A percentile compares a stretch with the other conserved stretches of the same genome.
Evolutionary conservation across 2,113 vertebrate species (phyloP).

Genomic region (Miniopterus natalensis): DNA sequence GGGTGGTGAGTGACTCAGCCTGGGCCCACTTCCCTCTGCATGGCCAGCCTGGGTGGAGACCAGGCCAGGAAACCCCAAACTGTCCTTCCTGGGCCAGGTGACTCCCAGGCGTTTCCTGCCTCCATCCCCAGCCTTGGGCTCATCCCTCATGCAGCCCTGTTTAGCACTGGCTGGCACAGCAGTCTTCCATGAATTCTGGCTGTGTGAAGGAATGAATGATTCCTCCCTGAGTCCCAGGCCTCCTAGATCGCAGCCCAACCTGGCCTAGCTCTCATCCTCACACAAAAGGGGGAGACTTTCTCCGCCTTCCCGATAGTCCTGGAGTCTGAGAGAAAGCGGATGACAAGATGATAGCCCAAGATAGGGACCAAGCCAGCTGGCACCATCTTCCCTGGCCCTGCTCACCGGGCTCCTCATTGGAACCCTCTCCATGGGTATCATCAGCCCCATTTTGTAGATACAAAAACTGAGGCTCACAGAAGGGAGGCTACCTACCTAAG

Average conservation of each 20-base stretch:
- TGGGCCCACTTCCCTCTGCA: slow-evolving; percentile 2
- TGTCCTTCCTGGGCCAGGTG: neutral
- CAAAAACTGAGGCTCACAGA: neutral
- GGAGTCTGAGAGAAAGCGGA: neutral
- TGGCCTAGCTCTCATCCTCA: neutral
- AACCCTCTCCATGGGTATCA: neutral
- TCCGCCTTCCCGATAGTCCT: neutral
- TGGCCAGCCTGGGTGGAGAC: neutral
- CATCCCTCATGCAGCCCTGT: neutral
- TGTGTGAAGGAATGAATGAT: neutral
- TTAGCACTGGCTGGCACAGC: neutral
- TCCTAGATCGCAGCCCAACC: neutral
- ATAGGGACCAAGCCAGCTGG: neutral
- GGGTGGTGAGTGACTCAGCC: slow-evolving; percentile 60
- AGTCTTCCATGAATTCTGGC: neutral
- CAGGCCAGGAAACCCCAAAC: neutral
- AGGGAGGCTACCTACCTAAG: neutral
- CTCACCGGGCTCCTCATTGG: neutral
- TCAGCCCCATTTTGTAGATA: slow-evolving; percentile 5
- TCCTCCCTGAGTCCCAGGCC: neutral
- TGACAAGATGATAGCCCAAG: neutral
- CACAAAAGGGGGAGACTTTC: neutral
- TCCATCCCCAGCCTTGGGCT: neutral
- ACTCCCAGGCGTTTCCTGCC: neutral
- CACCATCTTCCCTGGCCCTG: neutral